phyloP scores from a whole-genome alignment of 2,113 vertebrate species.

The Carettochelys insculpta region DNA sequence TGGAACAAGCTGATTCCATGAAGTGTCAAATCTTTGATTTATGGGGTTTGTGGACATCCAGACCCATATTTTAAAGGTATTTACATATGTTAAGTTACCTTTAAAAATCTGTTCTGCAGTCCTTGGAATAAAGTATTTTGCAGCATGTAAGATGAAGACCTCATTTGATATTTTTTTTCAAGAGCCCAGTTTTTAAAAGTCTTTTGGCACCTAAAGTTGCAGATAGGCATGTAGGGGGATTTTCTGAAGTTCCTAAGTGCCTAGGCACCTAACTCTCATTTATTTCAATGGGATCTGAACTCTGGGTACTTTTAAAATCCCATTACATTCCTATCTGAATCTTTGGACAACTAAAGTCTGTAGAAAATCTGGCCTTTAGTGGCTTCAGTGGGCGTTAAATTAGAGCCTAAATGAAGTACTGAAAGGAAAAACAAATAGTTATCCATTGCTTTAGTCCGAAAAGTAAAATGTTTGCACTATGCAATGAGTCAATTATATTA shows the following conservation, averaged over 20 bases:
- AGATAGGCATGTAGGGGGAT: accelerated
- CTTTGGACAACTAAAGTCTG: neutral
- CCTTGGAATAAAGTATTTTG: accelerated
- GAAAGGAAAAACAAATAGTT: neutral
- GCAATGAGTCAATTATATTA: accelerated
- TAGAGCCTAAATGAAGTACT: neutral
- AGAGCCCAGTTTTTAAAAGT: neutral
- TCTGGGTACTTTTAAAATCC: neutral
- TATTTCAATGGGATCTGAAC: neutral
- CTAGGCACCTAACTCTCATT: neutral
- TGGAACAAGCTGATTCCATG: neutral
- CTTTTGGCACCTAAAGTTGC: neutral
- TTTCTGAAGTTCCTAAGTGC: neutral
- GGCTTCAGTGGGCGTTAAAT: accelerated
- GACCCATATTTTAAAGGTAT: neutral
- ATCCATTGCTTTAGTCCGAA: accelerated
- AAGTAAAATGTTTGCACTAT: neutral
- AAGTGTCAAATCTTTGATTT: neutral
- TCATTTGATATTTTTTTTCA: neutral
- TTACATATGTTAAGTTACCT: neutral
- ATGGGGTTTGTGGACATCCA: neutral
- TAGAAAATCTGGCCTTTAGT: neutral
- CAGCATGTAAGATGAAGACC: neutral
- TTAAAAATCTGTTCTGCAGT: accelerated
- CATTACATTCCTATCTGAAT: neutral